Evolutionary conservation across 2,113 vertebrate species (phyloP).

Genomic region (Microcebus griseorufus): DNA sequence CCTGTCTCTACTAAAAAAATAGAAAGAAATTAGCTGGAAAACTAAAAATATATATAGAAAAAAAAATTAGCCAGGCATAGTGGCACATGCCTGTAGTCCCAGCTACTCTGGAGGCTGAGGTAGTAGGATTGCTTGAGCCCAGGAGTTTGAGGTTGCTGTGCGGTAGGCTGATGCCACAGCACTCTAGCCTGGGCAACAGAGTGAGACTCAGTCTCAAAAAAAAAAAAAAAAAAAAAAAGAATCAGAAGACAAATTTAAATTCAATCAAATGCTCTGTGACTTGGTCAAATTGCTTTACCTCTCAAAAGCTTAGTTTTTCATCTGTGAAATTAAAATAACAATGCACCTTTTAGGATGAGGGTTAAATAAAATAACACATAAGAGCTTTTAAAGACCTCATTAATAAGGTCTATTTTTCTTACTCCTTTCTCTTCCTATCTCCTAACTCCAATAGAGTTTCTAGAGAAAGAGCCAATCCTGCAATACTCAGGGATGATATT

Average conservation of each 20-base stretch:
- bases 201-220: too few species aligned
- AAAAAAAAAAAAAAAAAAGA: neutral
- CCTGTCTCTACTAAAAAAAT: too few species aligned
- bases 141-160: too few species aligned
- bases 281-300: neutral
- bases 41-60: too few species aligned
- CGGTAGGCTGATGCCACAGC: too few species aligned
- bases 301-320: neutral
- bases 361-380: neutral
- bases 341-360: neutral
- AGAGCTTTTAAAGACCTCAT: neutral
- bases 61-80: too few species aligned
- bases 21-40: too few species aligned
- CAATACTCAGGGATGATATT: neutral
- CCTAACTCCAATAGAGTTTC: neutral
- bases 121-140: too few species aligned
- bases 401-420: conserved; percentile 20
- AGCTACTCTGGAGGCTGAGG: too few species aligned
- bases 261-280: neutral
- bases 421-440: neutral
- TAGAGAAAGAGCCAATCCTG: conserved; percentile 18
- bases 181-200: too few species aligned
- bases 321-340: conserved; percentile 22
- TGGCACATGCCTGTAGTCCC: too few species aligned
- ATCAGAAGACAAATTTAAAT: conserved; percentile 34